Base-by-base conservation (phyloP, 2,113 vertebrate species). In the Numida meleagris region DNA sequence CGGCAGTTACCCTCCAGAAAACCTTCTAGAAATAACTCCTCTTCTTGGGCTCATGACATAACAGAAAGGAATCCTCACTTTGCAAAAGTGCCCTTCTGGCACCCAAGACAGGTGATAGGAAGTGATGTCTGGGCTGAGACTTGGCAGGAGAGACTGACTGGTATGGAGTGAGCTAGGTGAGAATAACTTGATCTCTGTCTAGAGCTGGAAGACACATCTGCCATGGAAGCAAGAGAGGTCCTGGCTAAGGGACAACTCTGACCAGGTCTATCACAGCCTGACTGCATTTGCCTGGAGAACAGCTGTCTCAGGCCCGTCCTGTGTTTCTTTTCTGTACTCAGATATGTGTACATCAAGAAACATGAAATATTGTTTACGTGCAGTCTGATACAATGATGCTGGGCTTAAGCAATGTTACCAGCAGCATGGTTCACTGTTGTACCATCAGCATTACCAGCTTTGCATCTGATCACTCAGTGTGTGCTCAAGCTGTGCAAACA, bases 1-100 rank as follows among this genome's bases (percentile, higher is more conserved):
- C 89, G 85, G 79, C 89, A 85, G 82, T 10, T n/a, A 83, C 33
- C 4, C 24, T 91, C 48, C 45, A 79, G 84, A 91, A 91, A 82
- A 10, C 10, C 74, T 58, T 93, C 81, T 50, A 73, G 91, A 91
- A 94, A 89, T 82, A 95, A 82, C 63, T 92, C 24, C 45, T 50
- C 82, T 85, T 70, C 77, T 92, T 72, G 74, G 92, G 91, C 75
- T 80, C 33, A 73, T 76, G 59, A 80, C 2, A 11, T 45, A 73
- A 75, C 14, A 70, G 91, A 85, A 82, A 82, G 59, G 84, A 91
- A 91, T 46, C 46, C 67, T 80, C 67, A 34, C 65, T 67, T 73
- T 71, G 78, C 62, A 55, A 48, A 76, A 94, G 55, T 33, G 58
- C 14, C 11, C 0, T 73, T 65, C 83, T 66, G 66, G 53, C 62